Base-by-base conservation (phyloP, 2,797 vertebrate species). In the Coregonus suidteri region DNA sequence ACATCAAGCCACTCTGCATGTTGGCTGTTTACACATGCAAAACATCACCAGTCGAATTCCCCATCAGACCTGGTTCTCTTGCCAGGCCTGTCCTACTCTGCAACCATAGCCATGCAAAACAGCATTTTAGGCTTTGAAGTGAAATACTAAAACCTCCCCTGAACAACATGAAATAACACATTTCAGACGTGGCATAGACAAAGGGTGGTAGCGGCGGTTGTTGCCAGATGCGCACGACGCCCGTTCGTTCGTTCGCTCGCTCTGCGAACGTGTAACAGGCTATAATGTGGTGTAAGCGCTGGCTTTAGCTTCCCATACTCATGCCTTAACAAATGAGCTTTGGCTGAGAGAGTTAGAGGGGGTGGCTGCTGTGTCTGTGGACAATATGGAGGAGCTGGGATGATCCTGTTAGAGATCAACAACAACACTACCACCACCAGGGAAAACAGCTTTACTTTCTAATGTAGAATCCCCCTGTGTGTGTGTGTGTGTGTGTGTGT, bases 311-410 rank as follows among this genome's bases (percentile, higher is more conserved):
- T 88, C 90, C 88, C 88, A 91, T 84, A 91, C 91, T 91, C 88
- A 88, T 86, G 84, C 87, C 88, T 91, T 88, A 82, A 88, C 88
- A 93, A 92, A 92, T 93, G 84, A 91, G 91, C 86, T 92, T 89
- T 92, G 90, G 90, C 88, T 86, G 76, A 47, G 59, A 73, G 73
- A 72, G 20, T 20, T 20, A 20, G 20, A 20, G 20, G 20, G 20
- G 20, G 20, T 20, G 20, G 20, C 20, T 20, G 20, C 20, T 20
- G 20, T 20, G 20, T 20, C 20, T 20, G 20, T 20, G 20, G 20
- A 20, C 20, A 20, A 20, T 20, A 20, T 20, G 20, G 20, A 78
- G 70, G 53, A 14, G 77, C 37, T 64, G 64, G 30, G 47, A 86
- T 81, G 52, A 86, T 81, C 35, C 79, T 65, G 79, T 76, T 71